Base-by-base conservation (phyloP, 1,140 invertebrate species). In the Caenorhabditis inopinata region DNA sequence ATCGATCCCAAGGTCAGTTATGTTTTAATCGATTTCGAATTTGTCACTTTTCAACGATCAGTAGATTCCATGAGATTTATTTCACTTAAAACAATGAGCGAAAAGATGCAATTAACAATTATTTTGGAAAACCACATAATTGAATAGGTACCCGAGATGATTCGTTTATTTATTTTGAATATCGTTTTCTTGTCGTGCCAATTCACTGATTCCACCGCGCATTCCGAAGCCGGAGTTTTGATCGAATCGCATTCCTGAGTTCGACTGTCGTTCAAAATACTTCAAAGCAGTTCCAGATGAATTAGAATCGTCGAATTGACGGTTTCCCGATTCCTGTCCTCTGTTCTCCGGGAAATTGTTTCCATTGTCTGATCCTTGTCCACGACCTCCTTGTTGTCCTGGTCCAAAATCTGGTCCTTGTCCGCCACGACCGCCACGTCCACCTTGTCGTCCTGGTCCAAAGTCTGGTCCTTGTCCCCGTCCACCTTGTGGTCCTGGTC, bases 1-100 rank as follows among this genome's bases (percentile, higher is more conserved):
- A 88, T 88, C 46, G 87, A 88, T 81, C 87, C 87, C 11, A 87
- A 86, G 78, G 87, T 87, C 14, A 46, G 74, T 27, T 78, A 11
- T 38, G n/a, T 45, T 51, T 35, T 14, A 35, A 14, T 25, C n/a
- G n/a, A n/a, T n/a, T n/a, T n/a, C n/a, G n/a, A 42, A 18, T 74
- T 74, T 46, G 14, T 29, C 4, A 58, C 6, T 32, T n/a, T 23
- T 9, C 49, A 5, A 51, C 7, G 11, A 25, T 25, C 23, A 23
- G 11, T 16, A 25, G n/a, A 16, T 32, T 58, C 51, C 25, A 29
- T 58, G 51, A 58, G 51, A 7, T 58, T 14, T 58, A 16, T 32
- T 32, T 11, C 9, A 58, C 1, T 5, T 21, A 29, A 38, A 16
- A 21, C 21, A 9, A 21, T 9, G 6, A 5, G 27, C 18, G 11